Evolutionary conservation across 2,888 invertebrate species (phyloP), one percentile per base, ranked within the genome.

Genomic region (Eristalis pertinax): DNA sequence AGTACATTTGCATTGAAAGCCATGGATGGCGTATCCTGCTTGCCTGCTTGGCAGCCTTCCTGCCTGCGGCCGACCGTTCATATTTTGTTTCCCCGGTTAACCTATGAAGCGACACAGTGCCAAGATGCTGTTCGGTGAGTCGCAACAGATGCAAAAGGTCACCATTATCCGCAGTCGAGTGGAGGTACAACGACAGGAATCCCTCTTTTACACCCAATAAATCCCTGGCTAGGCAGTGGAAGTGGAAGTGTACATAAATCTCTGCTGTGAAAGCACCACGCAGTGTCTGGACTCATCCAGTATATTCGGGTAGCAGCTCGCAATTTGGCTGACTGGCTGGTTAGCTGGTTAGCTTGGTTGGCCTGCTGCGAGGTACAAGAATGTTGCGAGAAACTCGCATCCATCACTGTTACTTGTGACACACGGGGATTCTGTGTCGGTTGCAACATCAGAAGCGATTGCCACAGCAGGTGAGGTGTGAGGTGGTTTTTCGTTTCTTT

Each of bases 131-230:
- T 78, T 62, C 74, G 82, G 65, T 83, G 78, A 75, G 78, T 83
- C 41, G 86, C 86, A 83, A 86, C 86, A 86, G 78, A 83, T 86
- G 86, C 83, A 56, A 86, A 78, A 78, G 86, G 83, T 86, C 86
- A 86, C 50, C 50, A 50, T 50, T 69, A 58, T 56, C 68, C 67
- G 67, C 63, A 22, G 43, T n/a, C 26, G 11, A 22, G 22, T 22
- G 8, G 29, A 19, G 26, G 26, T 60, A 76, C 69, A 58, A 64
- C 24, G 64, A 82, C 77, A 85, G 85, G 73, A 86, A 86, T 82
- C 74, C 70, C 78, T 86, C 86, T 83, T 78, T 74, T 79, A 62
- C 83, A 83, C 78, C 86, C 86, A 75, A 86, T 86, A 86, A 86
- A 86, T 78, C 78, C 67, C 70, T 35, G 78, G 32, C 86, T 32